Evolutionary conservation across 1,140 invertebrate species (phyloP).

Genomic region (Pygmarrhopalites habei): DNA sequence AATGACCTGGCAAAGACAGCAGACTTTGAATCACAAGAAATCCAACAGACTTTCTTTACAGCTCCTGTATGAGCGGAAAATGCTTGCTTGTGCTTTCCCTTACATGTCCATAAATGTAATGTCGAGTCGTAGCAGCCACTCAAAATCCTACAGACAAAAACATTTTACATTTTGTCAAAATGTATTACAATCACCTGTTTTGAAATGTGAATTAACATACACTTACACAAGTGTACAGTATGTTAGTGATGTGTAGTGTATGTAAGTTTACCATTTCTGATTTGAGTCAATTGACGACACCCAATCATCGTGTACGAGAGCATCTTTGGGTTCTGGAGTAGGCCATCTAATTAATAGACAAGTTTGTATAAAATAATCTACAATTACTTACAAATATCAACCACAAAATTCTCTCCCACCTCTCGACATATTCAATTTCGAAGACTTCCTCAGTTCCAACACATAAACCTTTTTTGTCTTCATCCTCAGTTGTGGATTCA

Average conservation of each 20-base stretch:
- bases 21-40: constrained; percentile 56
- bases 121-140: constrained; percentile 94
- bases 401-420: no score
- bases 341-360: no score
- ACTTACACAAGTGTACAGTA: no score
- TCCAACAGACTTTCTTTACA: constrained; percentile 81
- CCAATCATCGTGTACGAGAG: constrained; percentile 92
- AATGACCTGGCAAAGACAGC: constrained; percentile 67
- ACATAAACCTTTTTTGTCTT: background rate
- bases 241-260: no score
- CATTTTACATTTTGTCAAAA: background rate
- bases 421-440: constrained; percentile 82
- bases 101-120: constrained; percentile 76
- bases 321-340: constrained; percentile 81
- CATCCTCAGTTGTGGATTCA: background rate
- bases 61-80: constrained; percentile 78
- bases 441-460: constrained; percentile 59
- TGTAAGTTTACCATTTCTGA: constrained; percentile 71
- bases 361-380: no score
- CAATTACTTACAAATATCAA: no score
- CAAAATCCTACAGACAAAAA: constrained; percentile 60
- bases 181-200: no score
- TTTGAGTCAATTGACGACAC: constrained; percentile 71
- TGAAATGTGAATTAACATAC: no score
- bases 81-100: constrained; percentile 72